These are phyloP conservation scores for Campylomormyrus numenius DNA, from an alignment of 2,113 vertebrate species.

Conservation along the genomic window DNA sequence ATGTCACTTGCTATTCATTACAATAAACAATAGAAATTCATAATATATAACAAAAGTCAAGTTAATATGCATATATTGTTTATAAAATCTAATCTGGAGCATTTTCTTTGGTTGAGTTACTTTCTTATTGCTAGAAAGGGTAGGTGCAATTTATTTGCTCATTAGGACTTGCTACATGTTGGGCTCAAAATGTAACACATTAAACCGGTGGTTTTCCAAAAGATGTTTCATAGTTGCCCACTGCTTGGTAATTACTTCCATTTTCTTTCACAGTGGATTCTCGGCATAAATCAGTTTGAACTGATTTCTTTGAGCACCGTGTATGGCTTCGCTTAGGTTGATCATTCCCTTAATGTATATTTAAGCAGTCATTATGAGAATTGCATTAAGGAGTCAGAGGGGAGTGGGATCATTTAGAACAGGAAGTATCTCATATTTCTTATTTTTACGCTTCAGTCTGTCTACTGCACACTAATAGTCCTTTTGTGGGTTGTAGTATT, in stretches of 20 bases:
- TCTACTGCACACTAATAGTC: background rate
- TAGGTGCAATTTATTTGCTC: background rate
- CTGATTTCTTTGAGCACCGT: background rate
- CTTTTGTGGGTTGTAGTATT: background rate
- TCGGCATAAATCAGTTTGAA: background rate
- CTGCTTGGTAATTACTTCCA: background rate
- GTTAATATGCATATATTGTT: background rate
- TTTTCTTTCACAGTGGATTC: background rate
- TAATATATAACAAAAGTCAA: background rate
- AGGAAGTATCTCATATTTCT: background rate
- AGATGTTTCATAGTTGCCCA: background rate
- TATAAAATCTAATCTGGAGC: background rate
- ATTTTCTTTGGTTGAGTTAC: background rate
- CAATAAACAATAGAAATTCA: background rate
- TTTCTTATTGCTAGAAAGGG: background rate
- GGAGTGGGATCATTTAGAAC: background rate
- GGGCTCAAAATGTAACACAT: background rate
- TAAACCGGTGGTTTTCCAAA: background rate
- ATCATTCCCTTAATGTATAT: background rate
- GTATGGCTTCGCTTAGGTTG: background rate
- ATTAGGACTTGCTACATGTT: background rate
- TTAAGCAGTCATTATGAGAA: slow-evolving; percentile 7
- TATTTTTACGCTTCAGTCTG: background rate
- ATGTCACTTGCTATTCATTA: background rate
- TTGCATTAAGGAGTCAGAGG: background rate